Evolutionary conservation across 2,797 vertebrate genomes (phyloP), one percentile per base, ranked within the genome.

Genomic region (Trachops cirrhosus): DNA sequence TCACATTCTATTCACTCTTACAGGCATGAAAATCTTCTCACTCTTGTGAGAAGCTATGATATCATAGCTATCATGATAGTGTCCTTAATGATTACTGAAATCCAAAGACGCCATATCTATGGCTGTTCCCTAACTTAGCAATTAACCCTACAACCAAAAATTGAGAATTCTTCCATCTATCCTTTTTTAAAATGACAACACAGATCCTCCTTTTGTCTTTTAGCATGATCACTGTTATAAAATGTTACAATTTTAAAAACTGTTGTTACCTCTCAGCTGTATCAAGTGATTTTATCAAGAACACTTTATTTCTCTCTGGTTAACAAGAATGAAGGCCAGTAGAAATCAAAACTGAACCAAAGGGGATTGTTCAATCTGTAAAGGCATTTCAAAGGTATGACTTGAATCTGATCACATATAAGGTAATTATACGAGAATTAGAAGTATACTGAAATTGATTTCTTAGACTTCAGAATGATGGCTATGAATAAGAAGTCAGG

Each of bases 321-420:
- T 84, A 90, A 62, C 39, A 74, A 95, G 48, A 93, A 95, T 52
- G 77, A 84, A 85, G 24, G 73, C 37, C 80, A 90, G 2, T 19
- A 59, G 73, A 79, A 89, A 83, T 74, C 73, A 74, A 90, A 85
- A 85, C 70, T 80, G 59, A 94, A 44, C 70, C 67, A 84, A 93
- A 87, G n/a, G 48, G 24, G 52, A 1, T 29, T 86, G 4, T 87
- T 87, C 77, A 67, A 89, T 52, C 67, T 52, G 9, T 57, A 92
- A 92, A 77, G 26, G 57, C 70, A 88, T 92, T 92, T 88, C 41
- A 78, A 52, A 93, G 37, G 24, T 91, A 41, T 32, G 5, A 59
- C 50, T 79, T 84, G 32, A 86, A 62, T 70, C 59, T 84, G 44
- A 86, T 68, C 73, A 92, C 26, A 89, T 64, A 87, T 74, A 91